Base-by-base conservation (phyloP, 2,888 invertebrate species). In the Ernsta delagoae region DNA sequence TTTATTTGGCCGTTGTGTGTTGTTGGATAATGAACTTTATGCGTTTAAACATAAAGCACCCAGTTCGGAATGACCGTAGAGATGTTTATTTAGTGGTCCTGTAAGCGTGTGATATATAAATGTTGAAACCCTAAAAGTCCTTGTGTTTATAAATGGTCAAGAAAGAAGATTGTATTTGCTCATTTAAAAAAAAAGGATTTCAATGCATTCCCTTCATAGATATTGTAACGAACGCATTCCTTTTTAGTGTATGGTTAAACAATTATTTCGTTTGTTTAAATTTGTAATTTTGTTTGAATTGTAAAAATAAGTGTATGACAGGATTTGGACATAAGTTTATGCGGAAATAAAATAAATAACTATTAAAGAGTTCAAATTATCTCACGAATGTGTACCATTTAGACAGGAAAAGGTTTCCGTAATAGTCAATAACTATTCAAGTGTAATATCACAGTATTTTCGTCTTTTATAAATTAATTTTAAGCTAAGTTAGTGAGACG, bases 371-470 rank as follows among this genome's bases (percentile, higher is more conserved):
- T 53, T 24, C 53, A 53, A 53, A 53, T 31, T 31, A 24, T 53
- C 9, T 53, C 24, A 11, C 8, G 24, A 16, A 53, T 24, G 45
- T 45, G 50, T 53, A 53, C 50, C 16, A 24, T 53, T 53, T 9
- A 9, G 16, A 53, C 34, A 45, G n/a, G 11, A 31, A 56, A 45
- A 59, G 57, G 36, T 68, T 31, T 31, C 50, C 50, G 50, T 57
- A 36, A 62, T 68, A 68, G 70, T 64, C 70, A 70, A 24, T 63
- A 53, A 60, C 54, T 64, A 59, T 66, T 60, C 36, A 59, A 73
- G 68, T 34, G 70, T 75, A 74, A 74, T 74, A 74, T 74, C 71
- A 75, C 75, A 76, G 72, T 75, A 75, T 74, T 75, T 75, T 72
- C 70, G 71, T 75, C 74, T 67, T 62, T 69, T 72, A 71, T 62